phyloP scores from a whole-genome alignment of 2,113 vertebrate species.

The Pyxicephalus adspersus region DNA sequence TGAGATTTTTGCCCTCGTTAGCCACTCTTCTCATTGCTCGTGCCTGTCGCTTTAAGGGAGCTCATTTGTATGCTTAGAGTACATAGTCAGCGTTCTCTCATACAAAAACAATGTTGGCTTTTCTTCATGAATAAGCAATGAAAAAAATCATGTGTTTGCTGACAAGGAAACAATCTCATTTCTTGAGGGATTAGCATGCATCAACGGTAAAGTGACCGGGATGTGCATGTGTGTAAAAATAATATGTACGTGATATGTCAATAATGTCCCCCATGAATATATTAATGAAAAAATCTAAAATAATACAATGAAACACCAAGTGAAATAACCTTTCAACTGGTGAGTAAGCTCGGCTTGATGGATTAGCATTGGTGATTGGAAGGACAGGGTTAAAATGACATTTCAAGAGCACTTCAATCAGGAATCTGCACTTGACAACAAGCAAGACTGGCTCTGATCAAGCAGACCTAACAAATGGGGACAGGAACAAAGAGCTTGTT shows the following conservation, averaged over 20 bases:
- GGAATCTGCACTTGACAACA: neutral
- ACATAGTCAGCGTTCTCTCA: neutral
- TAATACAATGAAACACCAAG: neutral
- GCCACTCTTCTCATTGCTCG: neutral
- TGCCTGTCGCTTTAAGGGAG: conserved; percentile 16
- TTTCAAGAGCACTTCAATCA: neutral
- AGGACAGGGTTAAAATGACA: conserved; percentile 22
- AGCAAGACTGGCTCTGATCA: neutral
- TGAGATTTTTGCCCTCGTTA: neutral
- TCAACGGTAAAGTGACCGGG: neutral
- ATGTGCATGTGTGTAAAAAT: conserved; percentile 28
- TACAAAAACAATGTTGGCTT: conserved; percentile 19
- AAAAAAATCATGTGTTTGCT: conserved; percentile 16
- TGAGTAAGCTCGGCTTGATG: neutral
- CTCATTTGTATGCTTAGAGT: conserved; percentile 43
- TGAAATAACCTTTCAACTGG: neutral
- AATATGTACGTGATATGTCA: conserved; percentile 1
- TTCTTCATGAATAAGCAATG: conserved; percentile 33
- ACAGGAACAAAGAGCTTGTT: conserved; percentile 15
- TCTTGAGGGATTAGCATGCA: conserved; percentile 12
- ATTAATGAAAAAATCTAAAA: neutral
- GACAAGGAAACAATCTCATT: neutral
- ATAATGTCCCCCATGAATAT: neutral
- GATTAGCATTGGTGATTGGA: conserved; percentile 14
- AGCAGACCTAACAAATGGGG: neutral